Evolutionary conservation across 2,888 invertebrate species (phyloP), one percentile per base, ranked within the genome.

Genomic region (Rhingia rostrata): DNA sequence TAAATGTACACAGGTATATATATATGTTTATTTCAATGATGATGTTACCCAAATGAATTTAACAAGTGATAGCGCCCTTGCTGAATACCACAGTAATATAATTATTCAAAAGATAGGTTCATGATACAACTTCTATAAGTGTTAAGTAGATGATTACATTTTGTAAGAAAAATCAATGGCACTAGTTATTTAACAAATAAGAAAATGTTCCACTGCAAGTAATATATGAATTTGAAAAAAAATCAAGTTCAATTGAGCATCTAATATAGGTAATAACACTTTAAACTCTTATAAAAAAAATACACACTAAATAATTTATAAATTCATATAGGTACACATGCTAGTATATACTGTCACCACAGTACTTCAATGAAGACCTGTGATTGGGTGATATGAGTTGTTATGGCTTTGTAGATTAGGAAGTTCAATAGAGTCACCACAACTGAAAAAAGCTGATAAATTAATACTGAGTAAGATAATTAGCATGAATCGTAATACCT

Each of bases 381-480:
- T 63, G 6, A 39, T 79, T 74, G 69, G 22, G 49, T 83, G 83
- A 83, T 74, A 67, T 54, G 73, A 83, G 33, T 69, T 70, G 66
- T 80, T 84, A 51, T 83, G 84, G 49, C 37, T 66, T 58, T 79
- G 88, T 86, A 87, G 86, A 87, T 87, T 87, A 87, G 88, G 84
- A 84, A 88, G 87, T 88, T 89, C 89, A 86, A 88, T 87, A 72
- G 90, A 88, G 87, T 90, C 89, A 88, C 88, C 89, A 87, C 88
- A 90, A 75, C 89, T 90, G 87, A 73, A 83, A 83, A 73, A 63
- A 66, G 54, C 35, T 83, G 67, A 78, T 73, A 73, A 73, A 83
- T 69, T 41, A 32, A 56, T n/a, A 9, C 33, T 30, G 41, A 43
- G 35, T 61, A 33, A 51, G 47, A 33, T 47, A 35, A 41, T 54